Percentiles rank a stretch among this genome's conserved stretches.
Conservation (phyloP, 1,140 invertebrate species). For the Micrasema minimum region DNA sequence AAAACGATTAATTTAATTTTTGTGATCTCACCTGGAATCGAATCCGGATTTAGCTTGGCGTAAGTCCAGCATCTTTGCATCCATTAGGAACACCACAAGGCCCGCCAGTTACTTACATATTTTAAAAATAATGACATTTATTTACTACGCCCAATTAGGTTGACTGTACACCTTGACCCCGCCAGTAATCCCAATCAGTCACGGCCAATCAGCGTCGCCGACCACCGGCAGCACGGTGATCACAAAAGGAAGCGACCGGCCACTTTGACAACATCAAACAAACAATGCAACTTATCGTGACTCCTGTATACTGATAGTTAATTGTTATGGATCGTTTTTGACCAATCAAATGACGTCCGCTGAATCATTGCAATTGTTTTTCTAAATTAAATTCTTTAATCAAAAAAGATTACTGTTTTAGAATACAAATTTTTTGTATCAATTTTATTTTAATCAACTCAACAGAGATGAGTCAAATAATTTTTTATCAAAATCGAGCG, state of each 20-base stretch:
- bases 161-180: conserved; percentile 25
- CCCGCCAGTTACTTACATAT: too few species aligned
- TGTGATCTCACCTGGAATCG: too few species aligned
- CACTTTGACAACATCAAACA: conserved; percentile 16
- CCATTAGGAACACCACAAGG: too few species aligned
- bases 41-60: too few species aligned
- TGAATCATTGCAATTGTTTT: not conserved
- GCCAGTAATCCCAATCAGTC: conserved; percentile 18
- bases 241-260: conserved; percentile 35
- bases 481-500: too few species aligned
- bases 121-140: too few species aligned
- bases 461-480: too few species aligned
- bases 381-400: not conserved
- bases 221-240: conserved; percentile 20
- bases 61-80: too few species aligned
- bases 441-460: too few species aligned
- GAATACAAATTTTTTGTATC: too few species aligned
- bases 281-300: conserved; percentile 30
- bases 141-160: conserved; percentile 9
- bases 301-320: conserved; percentile 15
- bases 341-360: conserved; percentile 4
- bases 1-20: too few species aligned
- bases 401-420: not conserved
- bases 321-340: conserved; percentile 32
- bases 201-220: conserved; percentile 29